These are phyloP conservation scores for Lasioglossum villosulum DNA, from an alignment of 2,888 invertebrate genomes.

Conservation along the genomic window DNA sequence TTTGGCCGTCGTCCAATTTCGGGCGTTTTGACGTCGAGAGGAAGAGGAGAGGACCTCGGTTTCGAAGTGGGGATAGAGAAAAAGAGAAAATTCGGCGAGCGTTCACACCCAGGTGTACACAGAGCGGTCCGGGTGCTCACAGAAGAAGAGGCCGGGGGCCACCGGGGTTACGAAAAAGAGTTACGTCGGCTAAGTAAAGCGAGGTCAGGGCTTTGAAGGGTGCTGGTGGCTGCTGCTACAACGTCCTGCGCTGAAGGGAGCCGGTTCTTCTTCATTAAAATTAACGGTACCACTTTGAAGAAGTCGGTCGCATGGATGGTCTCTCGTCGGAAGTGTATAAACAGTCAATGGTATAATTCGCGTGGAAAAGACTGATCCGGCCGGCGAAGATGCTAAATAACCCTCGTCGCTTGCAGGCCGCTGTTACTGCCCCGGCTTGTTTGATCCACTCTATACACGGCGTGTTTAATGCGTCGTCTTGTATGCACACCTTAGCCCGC, in stretches of 20 bases:
- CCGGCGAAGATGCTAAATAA: constrained; percentile 41
- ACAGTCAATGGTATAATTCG: constrained; percentile 61
- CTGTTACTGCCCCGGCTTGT: constrained; percentile 24
- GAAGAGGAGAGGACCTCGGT: constrained; percentile 33
- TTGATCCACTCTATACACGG: background rate
- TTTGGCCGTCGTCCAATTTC: constrained; percentile 77
- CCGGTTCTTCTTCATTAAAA: constrained; percentile 66
- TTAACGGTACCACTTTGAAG: constrained; percentile 54
- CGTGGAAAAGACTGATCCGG: constrained; percentile 52
- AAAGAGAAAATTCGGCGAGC: constrained; percentile 41
- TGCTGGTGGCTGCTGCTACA: background rate
- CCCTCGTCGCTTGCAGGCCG: constrained; percentile 22
- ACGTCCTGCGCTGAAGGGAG: constrained; percentile 59
- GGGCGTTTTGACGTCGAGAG: constrained; percentile 65
- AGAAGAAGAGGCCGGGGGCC: background rate
- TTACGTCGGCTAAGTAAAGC: constrained; percentile 70
- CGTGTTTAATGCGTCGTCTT: background rate
- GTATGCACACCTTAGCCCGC: background rate
- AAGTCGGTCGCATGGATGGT: constrained; percentile 50
- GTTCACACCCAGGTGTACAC: constrained; percentile 60
- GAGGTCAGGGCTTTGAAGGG: constrained; percentile 61
- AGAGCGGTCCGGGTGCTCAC: constrained; percentile 12
- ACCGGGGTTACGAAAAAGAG: constrained; percentile 61
- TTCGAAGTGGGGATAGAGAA: constrained; percentile 24
- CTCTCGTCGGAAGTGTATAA: constrained; percentile 65